Percentiles rank a stretch among this genome's conserved stretches.
phyloP scores from a whole-genome alignment of 2,888 invertebrate species.

The Agriopis marginaria region DNA sequence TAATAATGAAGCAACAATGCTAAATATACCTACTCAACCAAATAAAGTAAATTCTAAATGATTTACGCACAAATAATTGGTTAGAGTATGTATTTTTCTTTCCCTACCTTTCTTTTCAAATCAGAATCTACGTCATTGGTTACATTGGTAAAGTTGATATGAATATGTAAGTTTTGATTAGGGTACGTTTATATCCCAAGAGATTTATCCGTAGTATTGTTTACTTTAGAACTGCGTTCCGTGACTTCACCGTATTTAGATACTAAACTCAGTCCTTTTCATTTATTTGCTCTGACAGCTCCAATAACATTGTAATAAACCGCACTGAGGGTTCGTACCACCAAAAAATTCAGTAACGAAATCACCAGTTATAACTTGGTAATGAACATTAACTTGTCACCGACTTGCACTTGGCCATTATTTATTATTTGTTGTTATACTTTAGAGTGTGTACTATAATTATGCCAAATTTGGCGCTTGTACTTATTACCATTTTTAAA shows the following conservation, averaged over 20 bases:
- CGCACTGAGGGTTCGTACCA: too few species aligned
- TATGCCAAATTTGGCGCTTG: too few species aligned
- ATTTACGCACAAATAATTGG: neutral
- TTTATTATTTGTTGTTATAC: too few species aligned
- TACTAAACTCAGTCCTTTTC: too few species aligned
- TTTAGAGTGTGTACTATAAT: too few species aligned
- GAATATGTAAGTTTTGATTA: constrained; percentile 21
- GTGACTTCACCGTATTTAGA: neutral
- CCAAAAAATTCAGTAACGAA: too few species aligned
- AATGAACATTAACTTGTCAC: too few species aligned
- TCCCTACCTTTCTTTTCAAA: neutral
- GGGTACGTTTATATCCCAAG: constrained; percentile 5
- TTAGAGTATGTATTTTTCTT: neutral
- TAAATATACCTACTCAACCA: neutral
- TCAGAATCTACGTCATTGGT: neutral
- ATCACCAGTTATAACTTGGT: too few species aligned
- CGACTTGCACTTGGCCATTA: too few species aligned
- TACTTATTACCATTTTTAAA: too few species aligned
- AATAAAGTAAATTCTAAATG: neutral
- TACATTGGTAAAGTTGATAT: constrained; percentile 10
- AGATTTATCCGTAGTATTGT: constrained; percentile 15
- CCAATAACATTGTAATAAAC: too few species aligned
- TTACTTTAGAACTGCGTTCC: neutral
- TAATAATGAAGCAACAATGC: neutral
- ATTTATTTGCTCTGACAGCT: too few species aligned